Conservation (phyloP, 2,797 vertebrate species). For the Falco rusticolus region DNA sequence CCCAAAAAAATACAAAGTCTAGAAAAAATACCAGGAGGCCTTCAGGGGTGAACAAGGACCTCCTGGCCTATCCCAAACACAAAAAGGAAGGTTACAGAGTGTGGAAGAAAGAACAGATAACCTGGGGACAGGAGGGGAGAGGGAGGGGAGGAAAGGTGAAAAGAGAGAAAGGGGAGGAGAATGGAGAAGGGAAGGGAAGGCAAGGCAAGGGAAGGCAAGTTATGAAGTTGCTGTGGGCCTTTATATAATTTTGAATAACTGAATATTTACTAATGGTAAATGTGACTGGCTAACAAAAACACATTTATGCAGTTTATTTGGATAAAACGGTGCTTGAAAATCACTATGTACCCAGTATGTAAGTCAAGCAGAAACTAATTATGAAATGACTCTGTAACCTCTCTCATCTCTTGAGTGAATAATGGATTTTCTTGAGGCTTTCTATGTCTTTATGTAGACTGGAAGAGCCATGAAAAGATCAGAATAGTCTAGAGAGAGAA, state of each 20-base stretch:
- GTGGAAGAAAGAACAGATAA: not conserved
- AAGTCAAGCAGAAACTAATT: not conserved
- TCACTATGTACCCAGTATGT: not conserved
- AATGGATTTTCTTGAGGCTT: not conserved
- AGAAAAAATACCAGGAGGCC: too few species aligned
- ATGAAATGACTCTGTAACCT: not conserved
- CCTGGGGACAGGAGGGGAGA: not conserved
- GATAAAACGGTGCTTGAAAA: not conserved
- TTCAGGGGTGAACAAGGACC: not conserved
- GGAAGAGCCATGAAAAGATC: not conserved
- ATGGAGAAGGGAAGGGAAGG: too few species aligned
- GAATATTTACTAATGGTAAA: not conserved
- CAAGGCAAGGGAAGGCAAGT: too few species aligned
- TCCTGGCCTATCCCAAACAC: not conserved
- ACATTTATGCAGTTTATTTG: not conserved
- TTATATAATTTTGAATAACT: not conserved
- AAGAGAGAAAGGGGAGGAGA: not conserved
- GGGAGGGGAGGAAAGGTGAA: too few species aligned
- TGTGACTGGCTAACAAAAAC: not conserved
- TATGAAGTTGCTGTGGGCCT: not conserved
- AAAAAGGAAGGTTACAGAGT: not conserved
- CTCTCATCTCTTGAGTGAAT: not conserved
- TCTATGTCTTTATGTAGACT: not conserved
- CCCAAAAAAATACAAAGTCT: not conserved
- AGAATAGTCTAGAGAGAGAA: not conserved